Percentiles rank a stretch among this genome's conserved stretches.
These are phyloP conservation scores for Phallusia fumigata DNA, from an alignment of 23 tunicate species.

Conservation along the genomic window DNA sequence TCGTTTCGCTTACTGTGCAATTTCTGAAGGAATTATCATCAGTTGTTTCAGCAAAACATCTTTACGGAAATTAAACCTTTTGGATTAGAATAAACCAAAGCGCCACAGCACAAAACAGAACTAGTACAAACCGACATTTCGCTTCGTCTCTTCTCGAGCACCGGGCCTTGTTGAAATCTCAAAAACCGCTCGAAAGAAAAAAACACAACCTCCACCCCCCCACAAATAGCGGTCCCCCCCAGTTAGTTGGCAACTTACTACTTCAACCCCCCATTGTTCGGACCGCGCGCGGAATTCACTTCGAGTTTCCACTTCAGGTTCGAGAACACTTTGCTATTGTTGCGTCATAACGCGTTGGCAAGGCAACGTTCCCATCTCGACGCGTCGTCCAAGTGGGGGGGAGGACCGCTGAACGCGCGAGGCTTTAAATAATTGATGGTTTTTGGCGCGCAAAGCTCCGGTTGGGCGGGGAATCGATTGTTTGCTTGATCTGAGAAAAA, in stretches of 20 bases:
- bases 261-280: not conserved
- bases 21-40: too few species aligned
- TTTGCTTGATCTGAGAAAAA: too few species aligned
- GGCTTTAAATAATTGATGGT: conserved; percentile 9
- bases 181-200: not conserved
- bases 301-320: not conserved
- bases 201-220: not conserved
- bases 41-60: too few species aligned
- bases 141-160: too few species aligned
- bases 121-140: too few species aligned
- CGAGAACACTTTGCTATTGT: conserved; percentile 12
- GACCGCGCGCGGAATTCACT: not conserved
- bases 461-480: not conserved
- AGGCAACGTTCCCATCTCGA: not conserved
- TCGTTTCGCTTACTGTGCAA: too few species aligned
- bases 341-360: conserved; percentile 5
- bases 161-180: not conserved
- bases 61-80: too few species aligned
- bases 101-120: too few species aligned
- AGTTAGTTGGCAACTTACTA: not conserved
- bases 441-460: not conserved
- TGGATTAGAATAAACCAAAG: too few species aligned
- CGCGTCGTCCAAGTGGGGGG: not conserved
- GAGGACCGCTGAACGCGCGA: not conserved
- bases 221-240: not conserved